phyloP scores from a whole-genome alignment of 2,888 invertebrate species.

The Leptinotarsa tumamoca region DNA sequence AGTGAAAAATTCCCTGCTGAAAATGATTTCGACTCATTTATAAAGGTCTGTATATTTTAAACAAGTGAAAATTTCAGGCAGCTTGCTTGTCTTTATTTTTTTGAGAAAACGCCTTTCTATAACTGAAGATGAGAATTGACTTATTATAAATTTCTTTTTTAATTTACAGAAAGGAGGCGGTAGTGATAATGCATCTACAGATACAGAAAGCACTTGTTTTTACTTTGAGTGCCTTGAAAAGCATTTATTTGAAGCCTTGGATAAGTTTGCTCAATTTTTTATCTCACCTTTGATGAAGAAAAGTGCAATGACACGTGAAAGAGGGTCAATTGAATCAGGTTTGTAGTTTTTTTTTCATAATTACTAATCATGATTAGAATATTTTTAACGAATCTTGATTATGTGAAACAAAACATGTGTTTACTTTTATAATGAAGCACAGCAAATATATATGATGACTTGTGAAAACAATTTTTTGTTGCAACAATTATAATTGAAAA shows the following conservation, averaged over 20 bases:
- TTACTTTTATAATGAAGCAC: too few relatives aligned
- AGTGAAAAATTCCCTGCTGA: constrained; percentile 89
- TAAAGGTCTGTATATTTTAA: constrained; percentile 68
- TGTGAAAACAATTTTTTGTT: too few relatives aligned
- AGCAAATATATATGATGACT: too few relatives aligned
- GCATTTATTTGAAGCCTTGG: constrained; percentile 80
- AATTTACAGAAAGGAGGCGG: constrained; percentile 80
- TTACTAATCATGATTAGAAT: background rate
- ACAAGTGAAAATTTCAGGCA: constrained; percentile 14
- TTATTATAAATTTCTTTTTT: background rate
- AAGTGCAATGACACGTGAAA: constrained; percentile 87
- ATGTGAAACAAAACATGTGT: background rate
- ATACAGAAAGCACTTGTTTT: constrained; percentile 88
- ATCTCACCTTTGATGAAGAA: constrained; percentile 86
- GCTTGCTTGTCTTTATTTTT: too few relatives aligned
- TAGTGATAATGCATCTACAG: constrained; percentile 88
- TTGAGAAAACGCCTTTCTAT: too few relatives aligned
- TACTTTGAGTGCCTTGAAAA: constrained; percentile 90
- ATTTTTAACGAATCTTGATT: background rate
- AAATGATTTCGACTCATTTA: constrained; percentile 85
- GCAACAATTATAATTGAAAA: too few relatives aligned
- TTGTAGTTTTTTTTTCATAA: constrained; percentile 22
- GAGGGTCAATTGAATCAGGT: constrained; percentile 91
- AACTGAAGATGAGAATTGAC: too few relatives aligned
- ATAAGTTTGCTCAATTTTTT: constrained; percentile 91